phyloP scores from a whole-genome alignment of 64 coral and sea anemone species.

The Stylophora pistillata region DNA sequence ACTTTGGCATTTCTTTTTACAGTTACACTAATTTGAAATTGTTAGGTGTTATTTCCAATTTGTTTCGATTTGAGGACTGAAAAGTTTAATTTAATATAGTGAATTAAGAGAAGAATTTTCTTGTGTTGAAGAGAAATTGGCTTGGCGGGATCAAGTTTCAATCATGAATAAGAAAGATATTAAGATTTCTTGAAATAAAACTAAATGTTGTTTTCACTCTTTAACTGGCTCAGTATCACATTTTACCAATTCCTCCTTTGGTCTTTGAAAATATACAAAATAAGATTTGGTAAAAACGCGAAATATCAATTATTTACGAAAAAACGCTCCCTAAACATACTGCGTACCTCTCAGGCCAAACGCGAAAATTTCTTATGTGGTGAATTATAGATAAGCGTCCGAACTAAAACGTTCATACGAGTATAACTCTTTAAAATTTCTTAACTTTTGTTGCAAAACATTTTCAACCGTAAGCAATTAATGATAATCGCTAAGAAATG shows the following conservation, averaged over 20 bases:
- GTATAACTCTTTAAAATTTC: neutral
- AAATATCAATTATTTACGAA: conserved; percentile 43
- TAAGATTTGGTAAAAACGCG: neutral
- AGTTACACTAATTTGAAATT: neutral
- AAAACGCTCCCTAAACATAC: neutral
- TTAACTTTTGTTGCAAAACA: neutral
- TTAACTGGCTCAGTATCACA: neutral
- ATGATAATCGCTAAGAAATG: neutral
- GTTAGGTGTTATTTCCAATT: neutral
- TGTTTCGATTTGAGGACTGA: neutral
- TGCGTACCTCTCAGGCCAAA: neutral
- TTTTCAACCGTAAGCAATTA: neutral
- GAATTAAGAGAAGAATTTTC: neutral
- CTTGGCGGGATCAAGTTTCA: neutral
- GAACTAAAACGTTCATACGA: neutral
- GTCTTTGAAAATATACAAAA: neutral
- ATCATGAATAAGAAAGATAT: neutral
- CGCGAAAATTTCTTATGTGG: conserved; percentile 5
- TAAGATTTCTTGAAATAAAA: neutral
- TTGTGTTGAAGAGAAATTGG: neutral
- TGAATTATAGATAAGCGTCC: conserved; percentile 24
- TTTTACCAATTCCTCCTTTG: neutral
- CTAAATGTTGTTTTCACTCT: neutral
- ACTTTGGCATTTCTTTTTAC: neutral
- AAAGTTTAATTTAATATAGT: neutral